A percentile compares a stretch with the other conserved stretches of the same genome.
phyloP scores from a whole-genome alignment of 2,797 vertebrate species.

The Bradypodion ventrale region DNA sequence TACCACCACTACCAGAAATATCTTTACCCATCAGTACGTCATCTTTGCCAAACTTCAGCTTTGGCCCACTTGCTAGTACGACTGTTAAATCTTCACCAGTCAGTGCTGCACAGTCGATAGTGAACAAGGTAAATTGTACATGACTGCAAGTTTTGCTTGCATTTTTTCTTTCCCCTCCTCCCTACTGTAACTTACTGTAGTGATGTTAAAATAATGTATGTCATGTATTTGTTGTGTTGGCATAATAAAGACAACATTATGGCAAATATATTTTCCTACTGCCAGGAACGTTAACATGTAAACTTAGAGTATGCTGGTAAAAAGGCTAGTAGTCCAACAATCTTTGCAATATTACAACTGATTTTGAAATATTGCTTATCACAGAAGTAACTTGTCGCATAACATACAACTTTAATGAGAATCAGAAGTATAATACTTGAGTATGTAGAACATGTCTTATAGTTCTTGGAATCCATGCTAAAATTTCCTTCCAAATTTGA shows the following conservation, averaged over 20 bases:
- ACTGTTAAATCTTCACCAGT: conserved; percentile 65
- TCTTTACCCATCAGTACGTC: conserved; percentile 87
- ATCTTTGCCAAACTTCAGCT: conserved; percentile 87
- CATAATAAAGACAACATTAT: neutral
- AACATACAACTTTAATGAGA: neutral
- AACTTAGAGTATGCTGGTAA: neutral
- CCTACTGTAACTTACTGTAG: no score
- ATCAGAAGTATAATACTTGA: neutral
- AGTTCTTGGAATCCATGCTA: neutral
- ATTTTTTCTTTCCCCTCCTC: neutral
- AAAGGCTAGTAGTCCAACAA: neutral
- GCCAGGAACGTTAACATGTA: neutral
- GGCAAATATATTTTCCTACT: neutral
- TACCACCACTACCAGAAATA: conserved; percentile 83
- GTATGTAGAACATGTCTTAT: neutral
- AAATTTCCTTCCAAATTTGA: neutral
- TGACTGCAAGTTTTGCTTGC: neutral
- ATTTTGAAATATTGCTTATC: neutral
- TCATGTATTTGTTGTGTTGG: no score
- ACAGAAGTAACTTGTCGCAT: neutral
- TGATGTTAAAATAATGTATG: no score
- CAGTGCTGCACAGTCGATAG: conserved; percentile 61
- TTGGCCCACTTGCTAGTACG: conserved; percentile 76
- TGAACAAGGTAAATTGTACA: conserved; percentile 74
- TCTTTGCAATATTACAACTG: neutral